Evolutionary conservation across 2,888 invertebrate genomes (phyloP), one percentile per base, ranked within the genome.

Genomic region (Scaptodrosophila latifasciaeformis): DNA sequence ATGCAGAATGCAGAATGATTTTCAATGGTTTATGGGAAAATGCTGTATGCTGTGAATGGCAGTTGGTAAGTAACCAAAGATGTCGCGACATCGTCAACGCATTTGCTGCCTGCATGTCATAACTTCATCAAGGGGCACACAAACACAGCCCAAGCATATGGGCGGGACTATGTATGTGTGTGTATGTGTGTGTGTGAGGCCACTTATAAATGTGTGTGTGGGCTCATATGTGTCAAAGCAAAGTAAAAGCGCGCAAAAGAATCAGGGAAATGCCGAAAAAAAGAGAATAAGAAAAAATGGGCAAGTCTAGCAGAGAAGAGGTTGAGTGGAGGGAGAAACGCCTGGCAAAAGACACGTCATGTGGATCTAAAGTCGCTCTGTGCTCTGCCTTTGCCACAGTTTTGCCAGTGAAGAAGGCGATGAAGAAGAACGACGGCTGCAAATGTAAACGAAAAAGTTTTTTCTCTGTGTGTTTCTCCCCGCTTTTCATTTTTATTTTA

Each of bases 91-190:
- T n/a, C n/a, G n/a, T n/a, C n/a, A n/a, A n/a, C n/a, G n/a, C n/a
- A n/a, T n/a, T n/a, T n/a, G n/a, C 63, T 67, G 63, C 49, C 48
- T 47, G 49, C 48, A 39, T 63, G 67, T 62, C 63, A 53, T 49
- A 63, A 58, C 48, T 57, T 67, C 46, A 50, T 54, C 57, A 62
- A 66, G 67, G 9, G 27, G 5, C 5, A 27, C 27, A 27, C 5
- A 27, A 27, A 27, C 27, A 27, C 27, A 5, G 9, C 5, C 27
- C 5, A 27, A 27, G 27, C 27, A 27, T 27, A 9, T 27, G 9
- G 5, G n/a, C n/a, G n/a, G n/a, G n/a, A n/a, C n/a, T n/a, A n/a
- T n/a, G n/a, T n/a, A n/a, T n/a, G n/a, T n/a, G n/a, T n/a, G n/a
- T n/a, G n/a, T n/a, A n/a, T n/a, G n/a, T n/a, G n/a, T n/a, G n/a